Conservation (phyloP, 1,140 invertebrate species). For the Diploscapter pachys region DNA sequence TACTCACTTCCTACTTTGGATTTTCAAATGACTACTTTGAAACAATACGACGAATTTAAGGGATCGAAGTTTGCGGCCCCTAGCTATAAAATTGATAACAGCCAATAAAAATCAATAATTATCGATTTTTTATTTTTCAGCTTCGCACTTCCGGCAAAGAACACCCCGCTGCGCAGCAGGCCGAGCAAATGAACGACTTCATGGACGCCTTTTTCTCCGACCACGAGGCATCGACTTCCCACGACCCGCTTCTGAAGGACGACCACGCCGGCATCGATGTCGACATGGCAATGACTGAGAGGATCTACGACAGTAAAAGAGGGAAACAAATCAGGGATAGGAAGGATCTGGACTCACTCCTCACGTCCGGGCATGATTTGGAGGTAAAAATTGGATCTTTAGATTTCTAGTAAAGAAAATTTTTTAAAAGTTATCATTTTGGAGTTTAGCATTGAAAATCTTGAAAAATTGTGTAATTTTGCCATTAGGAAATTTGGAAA, state of each 20-base stretch:
- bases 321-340: slow-evolving; percentile 15
- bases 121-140: neutral
- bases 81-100: too few relatives aligned
- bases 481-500: slow-evolving; percentile 6
- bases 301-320: slow-evolving; percentile 16
- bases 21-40: too few relatives aligned
- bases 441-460: neutral
- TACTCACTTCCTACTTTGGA: too few relatives aligned
- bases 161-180: neutral
- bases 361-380: slow-evolving; percentile 3
- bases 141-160: slow-evolving; percentile 3
- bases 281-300: slow-evolving; percentile 8
- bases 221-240: neutral
- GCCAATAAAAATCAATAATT: too few relatives aligned
- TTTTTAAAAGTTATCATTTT: neutral
- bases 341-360: slow-evolving; percentile 12
- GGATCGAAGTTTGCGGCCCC: too few relatives aligned
- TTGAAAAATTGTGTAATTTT: neutral
- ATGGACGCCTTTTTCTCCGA: slow-evolving; percentile 24
- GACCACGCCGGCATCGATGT: neutral
- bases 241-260: neutral
- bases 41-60: too few relatives aligned
- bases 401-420: neutral
- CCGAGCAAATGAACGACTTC: slow-evolving; percentile 23
- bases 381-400: neutral